Evolutionary conservation across 2,113 vertebrate species (phyloP).

Genomic region (Semnornis frantzii): DNA sequence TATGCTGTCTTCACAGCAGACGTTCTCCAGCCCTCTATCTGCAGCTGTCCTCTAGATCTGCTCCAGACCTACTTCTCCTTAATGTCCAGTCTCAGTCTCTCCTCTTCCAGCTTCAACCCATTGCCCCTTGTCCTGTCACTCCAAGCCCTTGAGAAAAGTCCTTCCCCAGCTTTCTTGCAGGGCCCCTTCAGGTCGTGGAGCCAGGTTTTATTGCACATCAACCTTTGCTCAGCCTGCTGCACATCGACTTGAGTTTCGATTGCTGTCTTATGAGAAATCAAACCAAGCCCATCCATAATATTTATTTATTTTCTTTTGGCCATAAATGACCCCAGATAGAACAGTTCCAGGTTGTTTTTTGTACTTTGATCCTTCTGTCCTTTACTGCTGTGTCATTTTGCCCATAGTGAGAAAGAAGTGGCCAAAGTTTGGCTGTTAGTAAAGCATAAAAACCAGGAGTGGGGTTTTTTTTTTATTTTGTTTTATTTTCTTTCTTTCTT

Average conservation of each 20-base stretch:
- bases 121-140: too few relatives aligned
- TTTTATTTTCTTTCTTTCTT: neutral
- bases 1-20: too few relatives aligned
- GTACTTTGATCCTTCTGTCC: neutral
- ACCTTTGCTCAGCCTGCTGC: neutral
- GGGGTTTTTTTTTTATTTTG: neutral
- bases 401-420: fast-evolving
- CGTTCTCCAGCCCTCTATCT: too few relatives aligned
- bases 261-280: fast-evolving
- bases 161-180: too few relatives aligned
- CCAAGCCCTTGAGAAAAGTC: too few relatives aligned
- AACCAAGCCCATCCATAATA: fast-evolving
- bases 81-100: too few relatives aligned
- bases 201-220: neutral
- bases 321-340: fast-evolving
- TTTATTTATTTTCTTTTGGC: neutral
- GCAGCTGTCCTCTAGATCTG: too few relatives aligned
- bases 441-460: fast-evolving
- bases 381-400: neutral
- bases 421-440: fast-evolving
- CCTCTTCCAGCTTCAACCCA: too few relatives aligned
- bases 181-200: neutral
- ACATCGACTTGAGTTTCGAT: neutral
- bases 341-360: neutral
- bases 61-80: too few relatives aligned